phyloP scores from a whole-genome alignment of 2,888 invertebrate species.

The Pardosa pseudoannulata region DNA sequence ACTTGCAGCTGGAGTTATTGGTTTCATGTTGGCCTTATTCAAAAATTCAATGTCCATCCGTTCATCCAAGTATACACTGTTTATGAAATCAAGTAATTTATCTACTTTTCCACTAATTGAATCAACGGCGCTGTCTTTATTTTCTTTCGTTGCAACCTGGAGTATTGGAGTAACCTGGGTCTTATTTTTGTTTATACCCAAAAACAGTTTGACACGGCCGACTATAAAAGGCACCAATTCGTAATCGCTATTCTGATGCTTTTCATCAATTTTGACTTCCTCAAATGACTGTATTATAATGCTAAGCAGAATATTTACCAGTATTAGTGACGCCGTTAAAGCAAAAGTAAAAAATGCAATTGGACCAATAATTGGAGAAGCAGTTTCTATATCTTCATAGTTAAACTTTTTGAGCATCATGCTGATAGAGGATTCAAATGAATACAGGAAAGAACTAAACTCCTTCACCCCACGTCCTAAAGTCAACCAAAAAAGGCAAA shows the following conservation, averaged over 20 bases:
- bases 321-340: constrained; percentile 76
- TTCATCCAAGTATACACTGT: constrained; percentile 77
- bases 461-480: constrained; percentile 76
- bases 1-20: neutral
- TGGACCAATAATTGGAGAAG: constrained; percentile 75
- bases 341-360: constrained; percentile 77
- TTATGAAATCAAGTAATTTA: constrained; percentile 77
- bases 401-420: constrained; percentile 78
- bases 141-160: neutral
- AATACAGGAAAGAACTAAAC: constrained; percentile 76
- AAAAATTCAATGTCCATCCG: constrained; percentile 60
- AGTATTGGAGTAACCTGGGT: neutral
- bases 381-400: constrained; percentile 76
- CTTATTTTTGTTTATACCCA: constrained; percentile 72
- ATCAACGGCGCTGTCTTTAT: constrained; percentile 30
- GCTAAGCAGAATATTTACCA: constrained; percentile 76
- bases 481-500: constrained; percentile 77
- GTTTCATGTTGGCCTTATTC: constrained; percentile 11
- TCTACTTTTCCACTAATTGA: constrained; percentile 77
- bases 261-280: constrained; percentile 76
- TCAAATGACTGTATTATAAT: constrained; percentile 76
- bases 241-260: constrained; percentile 76
- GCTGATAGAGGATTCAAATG: constrained; percentile 78
- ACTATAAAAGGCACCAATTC: constrained; percentile 78
- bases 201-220: constrained; percentile 75